Evolutionary conservation across 2,113 vertebrate genomes (phyloP), one percentile per base, ranked within the genome.

Genomic region (Elanoides forficatus): DNA sequence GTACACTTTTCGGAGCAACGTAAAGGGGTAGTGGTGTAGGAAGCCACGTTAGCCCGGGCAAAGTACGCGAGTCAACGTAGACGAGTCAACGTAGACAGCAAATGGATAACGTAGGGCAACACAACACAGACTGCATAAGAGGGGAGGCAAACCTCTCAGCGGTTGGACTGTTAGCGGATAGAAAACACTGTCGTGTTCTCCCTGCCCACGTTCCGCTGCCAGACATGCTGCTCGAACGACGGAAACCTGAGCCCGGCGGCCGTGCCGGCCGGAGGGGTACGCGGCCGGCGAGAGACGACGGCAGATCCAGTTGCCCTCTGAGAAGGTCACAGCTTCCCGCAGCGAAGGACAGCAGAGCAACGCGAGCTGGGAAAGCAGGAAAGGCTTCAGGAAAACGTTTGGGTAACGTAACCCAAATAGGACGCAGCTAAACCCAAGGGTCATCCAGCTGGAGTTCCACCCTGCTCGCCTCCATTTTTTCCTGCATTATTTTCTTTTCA

Each of bases 141-240:
- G 5, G 2, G 34, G 15, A 71, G 26, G 25, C 17, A 81, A 75
- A 72, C 22, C 34, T 48, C 60, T 40, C 42, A 7, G 26, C 38
- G 67, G 81, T 83, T 14, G 60, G 38, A 26, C 55, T 15, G 10
- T 13, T 29, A 53, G 38, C 23, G 45, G 36, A 36, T 10, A 30
- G 45, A 76, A 89, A 78, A 67, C 4, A 1, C 66, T 8, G 23
- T 9, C 18, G 6, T 8, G 15, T 13, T 55, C 32, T 56, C 81
- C 32, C 25, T 82, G 40, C 13, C 27, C 50, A 13, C 0, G 1
- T 36, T 36, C 50, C 66, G 56, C 86, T 62, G 65, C 55, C 70
- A 68, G 40, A 2, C 0, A 0, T 25, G 2, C 50, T 29, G 2
- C 65, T 22, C 17, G 34, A 66, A 75, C 0, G 3, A 50, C 43